Conservation (phyloP, 2,113 vertebrate species). For the Pseudorhombus dupliciocellatus region DNA sequence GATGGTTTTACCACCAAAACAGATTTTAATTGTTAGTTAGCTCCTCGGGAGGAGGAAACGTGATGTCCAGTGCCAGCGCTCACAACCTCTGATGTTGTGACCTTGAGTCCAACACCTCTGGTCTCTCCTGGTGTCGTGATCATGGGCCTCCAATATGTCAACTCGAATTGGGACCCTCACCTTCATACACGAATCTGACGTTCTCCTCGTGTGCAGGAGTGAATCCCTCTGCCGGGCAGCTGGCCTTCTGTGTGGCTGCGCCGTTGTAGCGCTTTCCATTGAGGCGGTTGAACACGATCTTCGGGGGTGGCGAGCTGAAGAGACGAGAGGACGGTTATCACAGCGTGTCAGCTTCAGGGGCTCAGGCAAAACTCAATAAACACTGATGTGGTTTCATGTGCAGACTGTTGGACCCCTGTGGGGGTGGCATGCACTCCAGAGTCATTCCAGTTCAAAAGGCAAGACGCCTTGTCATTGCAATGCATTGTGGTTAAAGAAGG, state of each 20-base stretch:
- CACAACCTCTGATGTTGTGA: no score
- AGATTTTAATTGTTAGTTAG: no score
- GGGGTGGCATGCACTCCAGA: no score
- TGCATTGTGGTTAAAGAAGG: no score
- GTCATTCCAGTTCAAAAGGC: no score
- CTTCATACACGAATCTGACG: conserved; percentile 92
- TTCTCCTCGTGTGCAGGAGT: conserved; percentile 94
- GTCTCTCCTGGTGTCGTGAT: neutral
- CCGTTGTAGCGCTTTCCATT: conserved; percentile 87
- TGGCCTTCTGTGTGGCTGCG: conserved; percentile 71
- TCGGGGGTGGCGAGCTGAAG: conserved; percentile 80
- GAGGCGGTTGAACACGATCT: conserved; percentile 92
- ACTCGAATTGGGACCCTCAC: conserved; percentile 70
- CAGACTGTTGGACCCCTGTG: no score
- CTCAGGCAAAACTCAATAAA: neutral
- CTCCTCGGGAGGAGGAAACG: no score
- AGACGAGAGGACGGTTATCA: neutral
- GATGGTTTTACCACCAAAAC: no score
- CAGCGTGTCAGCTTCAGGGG: neutral
- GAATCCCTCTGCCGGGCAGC: conserved; percentile 84
- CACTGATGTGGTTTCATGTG: neutral
- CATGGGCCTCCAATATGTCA: no score
- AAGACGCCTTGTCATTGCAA: no score
- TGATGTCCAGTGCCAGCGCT: no score
- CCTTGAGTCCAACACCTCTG: no score